Base-by-base conservation (phyloP, 1,140 invertebrate genomes). In the Cydia amplana region DNA sequence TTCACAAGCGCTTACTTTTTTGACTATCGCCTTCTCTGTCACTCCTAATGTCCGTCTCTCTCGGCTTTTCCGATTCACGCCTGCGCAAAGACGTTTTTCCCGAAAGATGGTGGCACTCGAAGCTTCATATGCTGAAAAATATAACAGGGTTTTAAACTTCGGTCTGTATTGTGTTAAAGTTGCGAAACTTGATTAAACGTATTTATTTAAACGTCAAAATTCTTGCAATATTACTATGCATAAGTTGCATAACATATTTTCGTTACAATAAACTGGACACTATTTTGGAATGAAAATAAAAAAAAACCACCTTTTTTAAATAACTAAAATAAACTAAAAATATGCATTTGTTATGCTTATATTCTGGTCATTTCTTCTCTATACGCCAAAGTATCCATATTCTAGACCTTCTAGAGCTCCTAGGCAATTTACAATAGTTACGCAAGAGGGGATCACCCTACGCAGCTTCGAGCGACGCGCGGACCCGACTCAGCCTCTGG, bases 371-470 rank as follows among this genome's bases (percentile, higher is more conserved):
- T 7, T 49, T 4, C 16, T 6, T 51, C 14, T 12, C 43, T 46
- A 46, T 46, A 46, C 43, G 14, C n/a, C 49, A 7, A 51, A 18
- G 49, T 18, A 18, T 51, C n/a, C 18, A 18, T 18, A 51, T 0
- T 23, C 6, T 10, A 20, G 18, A 60, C 2, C 9, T 20, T 23
- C 55, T 23, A 60, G 55, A 60, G 9, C 18, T 60, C 18, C 55
- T 60, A 60, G 20, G 9, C n/a, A 60, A 60, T 60, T 51, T 10
- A 6, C 55, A 23, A 60, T 60, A 60, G 90, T 92, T 92, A 92
- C 90, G 90, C 90, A 92, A 92, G 87, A 87, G 87, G 85, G 85
- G 84, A 83, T 83, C 85, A 86, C 75, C 79, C 65, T 88, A 89
- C 73, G 88, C 72, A 88, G 88, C 88, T 91, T 86, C 88, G 83